Evolutionary conservation across 2,888 invertebrate genomes (phyloP), one percentile per base, ranked within the genome.

Genomic region (Caenorhabditis panamensis): DNA sequence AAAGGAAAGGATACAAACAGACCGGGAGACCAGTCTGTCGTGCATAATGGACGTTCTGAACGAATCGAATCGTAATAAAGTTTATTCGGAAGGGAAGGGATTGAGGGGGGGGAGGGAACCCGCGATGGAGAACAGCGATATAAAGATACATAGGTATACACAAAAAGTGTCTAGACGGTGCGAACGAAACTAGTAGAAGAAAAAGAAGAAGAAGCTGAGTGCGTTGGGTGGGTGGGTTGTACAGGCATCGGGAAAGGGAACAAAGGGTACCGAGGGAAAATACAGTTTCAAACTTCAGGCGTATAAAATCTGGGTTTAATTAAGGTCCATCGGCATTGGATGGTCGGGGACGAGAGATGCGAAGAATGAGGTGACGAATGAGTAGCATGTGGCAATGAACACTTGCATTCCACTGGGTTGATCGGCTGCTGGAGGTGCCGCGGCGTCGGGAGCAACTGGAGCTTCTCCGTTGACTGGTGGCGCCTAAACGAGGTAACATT

Each of bases 311-410:
- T 31, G 31, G 18, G 56, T 31, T 69, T 76, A 89, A 63, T 89
- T 89, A 13, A 89, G 67, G 83, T 92, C 92, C 53, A 92, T 88
- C 11, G 91, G 91, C 56, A 87, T 75, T 9, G 95, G 96, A 85
- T 95, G 94, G 90, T 96, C 96, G 0, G 97, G 97, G 91, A 97
- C 94, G 69, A 98, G 93, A 0, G 97, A 97, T 11, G 96, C 94
- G 91, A 97, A 96, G 92, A 97, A 97, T 1, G 96, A 95, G 0
- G 95, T 94, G 86, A 97, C 94, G 92, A 97, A 95, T 90, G 95
- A 95, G 94, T 82, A 95, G 92, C 79, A 94, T 92, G 79, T 94
- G 93, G 59, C 94, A 94, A 88, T 93, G 92, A 88, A 93, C 93
- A 81, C 90, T 22, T 96, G 93, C 71, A 95, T 95, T 20, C 95